A percentile compares a stretch with the other conserved stretches of the same genome.
Conservation (phyloP, 2,113 vertebrate genomes). For the Passerina amoena region DNA sequence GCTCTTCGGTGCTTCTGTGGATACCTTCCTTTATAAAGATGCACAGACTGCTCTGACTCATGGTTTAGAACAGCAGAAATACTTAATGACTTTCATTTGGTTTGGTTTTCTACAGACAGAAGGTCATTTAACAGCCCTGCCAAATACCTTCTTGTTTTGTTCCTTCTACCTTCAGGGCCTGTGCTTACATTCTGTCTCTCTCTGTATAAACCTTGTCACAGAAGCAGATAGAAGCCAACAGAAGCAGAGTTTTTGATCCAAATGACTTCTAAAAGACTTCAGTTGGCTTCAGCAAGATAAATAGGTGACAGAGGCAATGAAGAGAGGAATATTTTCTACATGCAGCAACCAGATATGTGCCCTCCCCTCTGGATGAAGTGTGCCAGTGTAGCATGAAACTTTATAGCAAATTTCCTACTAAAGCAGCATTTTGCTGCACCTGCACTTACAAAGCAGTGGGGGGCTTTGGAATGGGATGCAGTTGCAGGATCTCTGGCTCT, state of each 20-base stretch:
- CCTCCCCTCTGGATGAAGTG: neutral
- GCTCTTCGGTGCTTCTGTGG: neutral
- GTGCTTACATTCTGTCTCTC: neutral
- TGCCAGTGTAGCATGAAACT: neutral
- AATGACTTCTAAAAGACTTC: neutral
- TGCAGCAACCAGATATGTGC: accelerated
- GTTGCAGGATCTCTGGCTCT: neutral
- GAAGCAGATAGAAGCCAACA: neutral
- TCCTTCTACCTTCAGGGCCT: neutral
- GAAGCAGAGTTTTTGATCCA: neutral
- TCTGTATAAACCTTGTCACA: neutral
- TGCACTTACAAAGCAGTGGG: neutral
- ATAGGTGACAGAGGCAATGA: neutral
- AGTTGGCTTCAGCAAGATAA: neutral
- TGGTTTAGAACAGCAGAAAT: neutral
- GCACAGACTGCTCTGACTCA: neutral
- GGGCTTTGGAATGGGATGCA: neutral
- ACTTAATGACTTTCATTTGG: neutral
- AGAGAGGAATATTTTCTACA: neutral
- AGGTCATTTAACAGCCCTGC: neutral
- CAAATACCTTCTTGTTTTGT: neutral
- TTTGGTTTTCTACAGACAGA: neutral
- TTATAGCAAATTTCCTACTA: neutral
- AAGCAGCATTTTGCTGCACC: neutral
- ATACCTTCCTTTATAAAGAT: neutral